Evolutionary conservation across 2,797 vertebrate genomes (phyloP), one percentile per base, ranked within the genome.

Genomic region (Pogoniulus pusillus): DNA sequence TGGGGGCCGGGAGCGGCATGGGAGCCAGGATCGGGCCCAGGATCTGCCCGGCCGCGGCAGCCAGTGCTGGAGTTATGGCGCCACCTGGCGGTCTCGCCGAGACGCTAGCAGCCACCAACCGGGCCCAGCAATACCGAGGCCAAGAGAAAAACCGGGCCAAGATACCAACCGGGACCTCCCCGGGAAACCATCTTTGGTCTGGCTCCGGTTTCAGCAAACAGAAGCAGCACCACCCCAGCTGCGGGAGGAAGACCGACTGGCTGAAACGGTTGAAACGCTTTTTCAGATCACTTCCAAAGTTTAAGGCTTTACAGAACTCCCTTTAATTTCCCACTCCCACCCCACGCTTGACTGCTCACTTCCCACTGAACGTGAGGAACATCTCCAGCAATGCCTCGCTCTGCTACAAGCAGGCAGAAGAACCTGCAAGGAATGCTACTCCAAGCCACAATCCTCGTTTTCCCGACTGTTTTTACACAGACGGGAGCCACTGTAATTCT

Each of bases 11-110:
- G 15, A 17, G 23, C 6, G 18, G 11, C 22, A 26, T 10, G 53
- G 58, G 57, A 12, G 16, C 66, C 49, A 12, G 39, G 7, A 27
- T 32, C 5, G 22, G 11, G 19, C 22, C 12, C 55, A 35, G 64
- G 39, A 8, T 27, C 39, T 15, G n/a, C 9, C 47, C 39, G 20
- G 39, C 90, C 49, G 73, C 68, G 37, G 35, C 47, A 63, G 39
- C 60, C 91, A 89, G 96, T 32, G 32, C 88, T 93, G 94, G 91
- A 89, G 81, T 86, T 96, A 89, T 80, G 91, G 85, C 96, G 90
- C 96, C 98, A 97, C 96, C 98, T 97, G 90, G 95, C 96, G 97
- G 95, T 63, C 6, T 1, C 6, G 3, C 7, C 13, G 30, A 6
- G 13, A 49, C 27, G 27, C 51, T 30, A 29, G 53, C 29, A 30